phyloP scores from a whole-genome alignment of 2,113 vertebrate genomes.

The Sprattus sprattus region DNA sequence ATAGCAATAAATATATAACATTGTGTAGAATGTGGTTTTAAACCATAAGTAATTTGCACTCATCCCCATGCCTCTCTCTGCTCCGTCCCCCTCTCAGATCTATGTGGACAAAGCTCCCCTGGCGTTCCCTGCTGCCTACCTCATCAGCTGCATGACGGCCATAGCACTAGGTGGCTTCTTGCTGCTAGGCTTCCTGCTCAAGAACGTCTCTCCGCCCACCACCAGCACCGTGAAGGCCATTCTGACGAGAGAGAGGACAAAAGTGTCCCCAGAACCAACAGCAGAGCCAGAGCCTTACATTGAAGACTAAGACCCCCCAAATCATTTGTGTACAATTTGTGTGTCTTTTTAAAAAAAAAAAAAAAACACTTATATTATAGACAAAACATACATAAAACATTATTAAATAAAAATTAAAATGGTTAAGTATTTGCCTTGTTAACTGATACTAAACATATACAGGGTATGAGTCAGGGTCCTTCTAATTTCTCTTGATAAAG shows the following conservation, averaged over 20 bases:
- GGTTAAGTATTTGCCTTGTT: no score
- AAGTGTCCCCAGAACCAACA: neutral
- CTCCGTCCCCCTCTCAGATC: neutral
- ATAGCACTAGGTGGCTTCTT: neutral
- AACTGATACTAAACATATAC: no score
- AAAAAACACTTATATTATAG: no score
- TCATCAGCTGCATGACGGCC: slow-evolving; percentile 21
- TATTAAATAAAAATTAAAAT: no score
- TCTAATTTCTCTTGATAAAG: no score
- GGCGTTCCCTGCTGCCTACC: neutral
- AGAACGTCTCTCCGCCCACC: neutral
- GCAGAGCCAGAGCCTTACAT: no score
- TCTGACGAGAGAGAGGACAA: neutral
- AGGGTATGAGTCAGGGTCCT: no score
- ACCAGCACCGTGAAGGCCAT: neutral
- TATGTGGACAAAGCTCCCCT: slow-evolving; percentile 3
- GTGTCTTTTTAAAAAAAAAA: no score
- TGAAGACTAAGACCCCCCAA: no score
- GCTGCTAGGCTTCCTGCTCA: neutral
- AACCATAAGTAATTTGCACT: neutral
- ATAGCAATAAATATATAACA: neutral
- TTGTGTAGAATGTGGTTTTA: neutral
- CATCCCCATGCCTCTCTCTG: neutral
- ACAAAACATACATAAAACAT: no score
- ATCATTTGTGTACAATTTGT: no score